Evolutionary conservation across 2,797 vertebrate species (phyloP).

Genomic region (Vultur gryphus): DNA sequence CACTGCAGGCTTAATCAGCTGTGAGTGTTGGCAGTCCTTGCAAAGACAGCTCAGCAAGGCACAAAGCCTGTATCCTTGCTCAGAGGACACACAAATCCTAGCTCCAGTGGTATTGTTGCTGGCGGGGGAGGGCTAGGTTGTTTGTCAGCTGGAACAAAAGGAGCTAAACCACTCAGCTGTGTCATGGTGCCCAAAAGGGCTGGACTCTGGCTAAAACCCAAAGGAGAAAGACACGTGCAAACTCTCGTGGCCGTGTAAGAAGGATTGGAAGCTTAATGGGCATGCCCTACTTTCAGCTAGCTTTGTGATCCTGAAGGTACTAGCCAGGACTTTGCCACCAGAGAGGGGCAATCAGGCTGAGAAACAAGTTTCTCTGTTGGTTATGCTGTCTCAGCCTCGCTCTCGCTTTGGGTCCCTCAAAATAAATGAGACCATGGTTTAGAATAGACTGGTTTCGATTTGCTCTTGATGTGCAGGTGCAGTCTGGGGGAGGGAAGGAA

Average conservation of each 20-base stretch:
- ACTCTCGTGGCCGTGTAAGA: not conserved
- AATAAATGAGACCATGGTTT: constrained; percentile 34
- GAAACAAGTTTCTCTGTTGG: constrained; percentile 5
- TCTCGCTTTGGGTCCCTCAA: constrained; percentile 4
- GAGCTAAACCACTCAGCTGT: constrained; percentile 44
- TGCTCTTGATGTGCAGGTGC: constrained; percentile 45
- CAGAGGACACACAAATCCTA: constrained; percentile 37
- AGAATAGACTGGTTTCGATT: constrained; percentile 45
- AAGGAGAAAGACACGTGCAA: constrained; percentile 15
- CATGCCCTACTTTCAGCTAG: constrained; percentile 42
- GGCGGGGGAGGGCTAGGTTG: not conserved
- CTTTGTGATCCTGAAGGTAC: not conserved
- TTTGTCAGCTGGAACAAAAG: constrained; percentile 47
- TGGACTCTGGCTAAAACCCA: constrained; percentile 41
- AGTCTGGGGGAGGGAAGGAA: constrained; percentile 32
- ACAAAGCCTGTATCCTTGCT: constrained; percentile 39
- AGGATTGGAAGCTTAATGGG: constrained; percentile 20
- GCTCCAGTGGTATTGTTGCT: constrained; percentile 12
- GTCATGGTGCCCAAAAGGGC: constrained; percentile 28
- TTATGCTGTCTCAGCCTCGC: not conserved
- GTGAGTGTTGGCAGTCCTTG: constrained; percentile 37
- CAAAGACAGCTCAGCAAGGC: constrained; percentile 42
- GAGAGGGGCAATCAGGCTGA: not conserved
- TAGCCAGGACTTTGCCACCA: not conserved
- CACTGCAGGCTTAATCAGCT: constrained; percentile 34